phyloP scores from a whole-genome alignment of 2,888 invertebrate species.

The Crossocerus cetratus region DNA sequence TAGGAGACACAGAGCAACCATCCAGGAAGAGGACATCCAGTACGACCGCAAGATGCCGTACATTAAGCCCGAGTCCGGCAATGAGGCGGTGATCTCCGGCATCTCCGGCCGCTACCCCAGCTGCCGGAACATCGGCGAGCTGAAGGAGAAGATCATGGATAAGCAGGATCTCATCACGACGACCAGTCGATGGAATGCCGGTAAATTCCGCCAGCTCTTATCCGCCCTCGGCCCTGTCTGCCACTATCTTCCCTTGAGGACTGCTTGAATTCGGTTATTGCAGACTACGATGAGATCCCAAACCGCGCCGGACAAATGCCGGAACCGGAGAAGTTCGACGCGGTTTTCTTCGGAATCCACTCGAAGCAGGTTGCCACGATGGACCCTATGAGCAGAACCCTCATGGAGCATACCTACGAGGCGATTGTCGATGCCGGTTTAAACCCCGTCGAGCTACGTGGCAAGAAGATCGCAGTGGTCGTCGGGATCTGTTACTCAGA shows the following conservation, averaged over 20 bases:
- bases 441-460: constrained; percentile 83
- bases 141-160: constrained; percentile 84
- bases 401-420: constrained; percentile 82
- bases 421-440: constrained; percentile 78
- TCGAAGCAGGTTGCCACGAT: constrained; percentile 79
- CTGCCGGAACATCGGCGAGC: constrained; percentile 85
- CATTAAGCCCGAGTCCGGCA: constrained; percentile 27
- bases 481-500: constrained; percentile 85
- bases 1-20: too few relatives aligned
- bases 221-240: too few relatives aligned
- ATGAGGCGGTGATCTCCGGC: constrained; percentile 83
- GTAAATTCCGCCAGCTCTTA: too few relatives aligned
- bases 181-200: constrained; percentile 76
- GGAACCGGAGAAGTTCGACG: constrained; percentile 83
- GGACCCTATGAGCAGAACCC: constrained; percentile 81
- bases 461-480: constrained; percentile 85
- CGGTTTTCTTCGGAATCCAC: constrained; percentile 79
- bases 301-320: constrained; percentile 85
- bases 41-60: too few relatives aligned
- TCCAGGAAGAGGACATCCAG: too few relatives aligned
- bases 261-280: too few relatives aligned
- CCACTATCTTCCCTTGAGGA: too few relatives aligned
- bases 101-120: constrained; percentile 87
- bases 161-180: constrained; percentile 84
- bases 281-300: constrained; percentile 80